These are phyloP conservation scores for Neodiprion lecontei DNA, from an alignment of 1,140 invertebrate species.

Conservation along the genomic window DNA sequence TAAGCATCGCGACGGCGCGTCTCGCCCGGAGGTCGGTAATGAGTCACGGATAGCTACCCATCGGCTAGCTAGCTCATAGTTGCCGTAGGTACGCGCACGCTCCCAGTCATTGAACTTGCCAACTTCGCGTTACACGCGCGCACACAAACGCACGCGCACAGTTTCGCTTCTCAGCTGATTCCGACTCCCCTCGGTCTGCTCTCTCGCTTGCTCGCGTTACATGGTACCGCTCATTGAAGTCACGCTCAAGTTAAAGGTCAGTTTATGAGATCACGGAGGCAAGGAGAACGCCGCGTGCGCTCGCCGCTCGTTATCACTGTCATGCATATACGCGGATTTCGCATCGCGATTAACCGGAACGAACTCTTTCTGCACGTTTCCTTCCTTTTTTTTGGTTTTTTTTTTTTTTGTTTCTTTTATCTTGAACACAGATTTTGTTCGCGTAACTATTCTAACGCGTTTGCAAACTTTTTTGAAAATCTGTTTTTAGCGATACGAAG, in stretches of 20 bases:
- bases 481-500: too few relatives aligned
- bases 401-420: too few relatives aligned
- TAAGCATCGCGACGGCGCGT: too few relatives aligned
- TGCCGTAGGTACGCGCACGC: not conserved
- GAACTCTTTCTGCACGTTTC: too few relatives aligned
- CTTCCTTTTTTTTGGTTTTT: too few relatives aligned
- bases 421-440: too few relatives aligned
- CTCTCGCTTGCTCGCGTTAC: not conserved
- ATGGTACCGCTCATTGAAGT: not conserved
- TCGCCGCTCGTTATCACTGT: not conserved
- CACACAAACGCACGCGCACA: not conserved
- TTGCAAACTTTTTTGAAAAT: too few relatives aligned
- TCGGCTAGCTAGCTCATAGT: not conserved
- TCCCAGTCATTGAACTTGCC: not conserved
- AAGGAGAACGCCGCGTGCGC: not conserved
- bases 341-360: too few relatives aligned
- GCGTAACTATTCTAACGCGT: too few relatives aligned
- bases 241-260: constrained; percentile 5
- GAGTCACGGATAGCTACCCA: not conserved
- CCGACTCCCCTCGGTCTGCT: not conserved
- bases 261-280: not conserved
- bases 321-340: too few relatives aligned
- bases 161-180: not conserved
- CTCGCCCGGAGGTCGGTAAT: not conserved
- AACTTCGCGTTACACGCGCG: not conserved